A percentile compares a stretch with the other conserved stretches of the same genome.
These are phyloP conservation scores for Opisthocomus hoazin DNA, from an alignment of 2,113 vertebrate genomes.

Conservation along the genomic window DNA sequence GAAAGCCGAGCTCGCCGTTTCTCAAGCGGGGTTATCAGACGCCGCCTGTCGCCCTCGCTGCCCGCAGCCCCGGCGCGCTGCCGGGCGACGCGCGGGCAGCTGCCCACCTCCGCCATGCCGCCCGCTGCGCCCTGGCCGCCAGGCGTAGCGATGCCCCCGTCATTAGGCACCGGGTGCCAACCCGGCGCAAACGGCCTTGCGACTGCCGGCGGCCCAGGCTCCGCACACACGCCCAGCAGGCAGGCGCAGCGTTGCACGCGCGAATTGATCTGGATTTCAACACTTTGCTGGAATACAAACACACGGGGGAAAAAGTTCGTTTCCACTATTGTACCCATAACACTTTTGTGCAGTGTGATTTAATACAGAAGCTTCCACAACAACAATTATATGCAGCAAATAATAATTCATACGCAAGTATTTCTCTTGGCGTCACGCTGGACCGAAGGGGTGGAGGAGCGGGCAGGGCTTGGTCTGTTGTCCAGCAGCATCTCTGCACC, in stretches of 20 bases:
- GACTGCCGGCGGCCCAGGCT: accelerated
- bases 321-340: neutral
- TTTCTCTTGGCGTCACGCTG: neutral
- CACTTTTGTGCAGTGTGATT: neutral
- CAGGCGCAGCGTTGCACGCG: neutral
- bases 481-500: neutral
- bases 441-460: neutral
- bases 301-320: neutral
- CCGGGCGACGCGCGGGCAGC: accelerated
- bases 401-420: neutral
- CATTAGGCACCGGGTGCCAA: accelerated
- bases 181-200: accelerated
- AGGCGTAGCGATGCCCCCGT: accelerated
- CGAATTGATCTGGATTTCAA: neutral
- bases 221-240: neutral
- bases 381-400: neutral
- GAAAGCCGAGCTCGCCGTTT: neutral
- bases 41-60: accelerated
- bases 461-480: neutral
- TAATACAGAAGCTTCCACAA: neutral
- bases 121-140: accelerated
- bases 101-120: accelerated
- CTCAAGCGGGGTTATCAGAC: accelerated
- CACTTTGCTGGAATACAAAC: neutral
- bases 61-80: accelerated